Evolutionary conservation across 2,888 invertebrate species (phyloP), one percentile per base, ranked within the genome.

Genomic region (Drosophila stalkeri): DNA sequence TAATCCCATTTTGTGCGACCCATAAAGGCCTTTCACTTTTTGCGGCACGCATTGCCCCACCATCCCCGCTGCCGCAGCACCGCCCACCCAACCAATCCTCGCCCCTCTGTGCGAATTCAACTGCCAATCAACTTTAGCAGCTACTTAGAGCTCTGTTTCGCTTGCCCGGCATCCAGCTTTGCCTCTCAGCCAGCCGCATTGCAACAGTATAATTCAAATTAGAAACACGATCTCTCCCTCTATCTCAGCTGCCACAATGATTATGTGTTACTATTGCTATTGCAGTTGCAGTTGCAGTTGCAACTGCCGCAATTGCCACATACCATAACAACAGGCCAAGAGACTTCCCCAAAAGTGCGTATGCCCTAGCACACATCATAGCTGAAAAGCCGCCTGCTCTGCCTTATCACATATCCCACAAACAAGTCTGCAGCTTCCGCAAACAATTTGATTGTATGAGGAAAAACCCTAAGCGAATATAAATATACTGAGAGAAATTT

Each of bases 21-120:
- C 86, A 83, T 71, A 81, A 70, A 82, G 73, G 83, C 85, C 85
- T 85, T 85, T 85, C 85, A 85, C 85, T 85, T 87, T 87, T 85
- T 88, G 77, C 71, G 68, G 77, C 75, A 85, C 85, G 88, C 85
- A 85, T 83, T 76, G 71, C 47, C 27, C 31, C 67, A 46, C 47
- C 41, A 64, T 20, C 64, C 54, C 52, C 51, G 20, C 51, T 44
- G 20, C 20, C 51, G 43, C 31, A 16, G 64, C 51, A 20, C 18
- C 64, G 52, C 31, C 49, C 64, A 49, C 51, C 44, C 44, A 11
- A 12, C 12, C 49, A 51, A 51, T 33, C 49, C 49, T 33, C 49
- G 49, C 49, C 63, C 35, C 55, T 1, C 55, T 23, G 11, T 14
- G 52, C 33, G 20, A 52, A 43, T 54, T 61, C 43, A 56, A 37